phyloP scores from a whole-genome alignment of 2,888 invertebrate species.

The Apodemia mormo region DNA sequence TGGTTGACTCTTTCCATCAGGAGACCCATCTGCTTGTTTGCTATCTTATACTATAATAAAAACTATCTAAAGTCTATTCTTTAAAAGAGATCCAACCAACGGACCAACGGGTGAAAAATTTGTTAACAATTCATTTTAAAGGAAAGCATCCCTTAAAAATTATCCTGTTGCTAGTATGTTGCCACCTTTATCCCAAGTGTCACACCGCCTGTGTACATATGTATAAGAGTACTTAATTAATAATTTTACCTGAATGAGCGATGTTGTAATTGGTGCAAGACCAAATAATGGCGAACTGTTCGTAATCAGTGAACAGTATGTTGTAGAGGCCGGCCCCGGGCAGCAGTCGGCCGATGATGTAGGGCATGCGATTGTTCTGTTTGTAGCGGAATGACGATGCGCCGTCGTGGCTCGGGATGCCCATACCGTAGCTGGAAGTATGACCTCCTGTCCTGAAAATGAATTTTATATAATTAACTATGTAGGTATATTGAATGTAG shows the following conservation, averaged over 20 bases:
- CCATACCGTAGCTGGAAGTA: conserved; percentile 83
- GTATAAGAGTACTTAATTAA: too few relatives aligned
- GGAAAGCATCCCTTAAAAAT: too few relatives aligned
- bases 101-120: too few relatives aligned
- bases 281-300: conserved; percentile 87
- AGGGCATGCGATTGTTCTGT: conserved; percentile 84
- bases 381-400: conserved; percentile 83
- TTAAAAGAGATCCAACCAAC: too few relatives aligned
- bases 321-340: conserved; percentile 88
- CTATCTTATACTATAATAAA: neutral
- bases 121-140: too few relatives aligned
- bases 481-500: too few relatives aligned
- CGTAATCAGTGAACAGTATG: conserved; percentile 87
- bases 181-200: too few relatives aligned
- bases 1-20: too few relatives aligned
- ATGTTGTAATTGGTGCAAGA: conserved; percentile 86
- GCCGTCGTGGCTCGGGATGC: conserved; percentile 80
- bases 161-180: too few relatives aligned
- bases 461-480: too few relatives aligned
- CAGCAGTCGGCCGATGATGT: conserved; percentile 83
- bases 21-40: neutral
- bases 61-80: too few relatives aligned
- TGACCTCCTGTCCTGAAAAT: conserved; percentile 82
- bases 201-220: too few relatives aligned
- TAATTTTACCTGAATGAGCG: conserved; percentile 80